phyloP scores from a whole-genome alignment of 2,797 vertebrate species.

The Hippocampus kuda region DNA sequence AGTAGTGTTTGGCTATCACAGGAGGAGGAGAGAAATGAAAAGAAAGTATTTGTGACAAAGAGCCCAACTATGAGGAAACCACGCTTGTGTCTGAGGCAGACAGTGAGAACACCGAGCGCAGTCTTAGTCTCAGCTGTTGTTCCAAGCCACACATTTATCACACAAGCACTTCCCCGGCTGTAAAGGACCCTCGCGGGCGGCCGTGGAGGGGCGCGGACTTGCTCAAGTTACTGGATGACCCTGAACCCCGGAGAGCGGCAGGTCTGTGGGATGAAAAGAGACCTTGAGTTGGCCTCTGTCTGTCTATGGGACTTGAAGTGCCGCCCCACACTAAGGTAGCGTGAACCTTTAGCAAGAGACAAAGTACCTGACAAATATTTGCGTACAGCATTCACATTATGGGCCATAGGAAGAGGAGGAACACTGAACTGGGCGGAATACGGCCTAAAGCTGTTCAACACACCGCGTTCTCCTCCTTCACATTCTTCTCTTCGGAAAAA shows the following conservation, averaged over 20 bases:
- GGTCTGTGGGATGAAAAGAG: slow-evolving; percentile 55
- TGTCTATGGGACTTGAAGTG: slow-evolving; percentile 45
- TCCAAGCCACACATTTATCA: slow-evolving; percentile 70
- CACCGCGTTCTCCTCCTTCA: slow-evolving; percentile 41
- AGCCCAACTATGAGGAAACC: slow-evolving; percentile 74
- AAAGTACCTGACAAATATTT: slow-evolving; percentile 54
- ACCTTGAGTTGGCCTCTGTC: slow-evolving; percentile 53
- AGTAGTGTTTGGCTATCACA: slow-evolving; percentile 67
- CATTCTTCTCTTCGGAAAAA: slow-evolving; percentile 56
- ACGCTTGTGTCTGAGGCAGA: slow-evolving; percentile 68
- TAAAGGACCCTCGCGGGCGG: slow-evolving; percentile 49
- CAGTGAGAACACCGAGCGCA: slow-evolving; percentile 53
- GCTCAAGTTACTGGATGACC: slow-evolving; percentile 54
- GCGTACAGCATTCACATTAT: slow-evolving; percentile 41
- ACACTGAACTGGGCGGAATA: slow-evolving; percentile 50
- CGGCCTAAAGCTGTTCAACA: slow-evolving; percentile 56
- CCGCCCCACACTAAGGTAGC: slow-evolving; percentile 50
- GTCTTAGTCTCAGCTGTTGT: slow-evolving; percentile 70
- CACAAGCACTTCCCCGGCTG: slow-evolving; percentile 63
- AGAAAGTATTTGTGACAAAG: slow-evolving; percentile 68
- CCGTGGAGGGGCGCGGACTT: slow-evolving; percentile 37
- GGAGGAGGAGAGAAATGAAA: slow-evolving; percentile 61
- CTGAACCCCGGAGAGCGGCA: slow-evolving; percentile 50
- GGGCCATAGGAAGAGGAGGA: slow-evolving; percentile 46
- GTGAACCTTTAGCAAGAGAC: slow-evolving; percentile 34